Conservation (phyloP, 37 sponge, comb jelly and placozoan species). For the Spongia lamella region DNA sequence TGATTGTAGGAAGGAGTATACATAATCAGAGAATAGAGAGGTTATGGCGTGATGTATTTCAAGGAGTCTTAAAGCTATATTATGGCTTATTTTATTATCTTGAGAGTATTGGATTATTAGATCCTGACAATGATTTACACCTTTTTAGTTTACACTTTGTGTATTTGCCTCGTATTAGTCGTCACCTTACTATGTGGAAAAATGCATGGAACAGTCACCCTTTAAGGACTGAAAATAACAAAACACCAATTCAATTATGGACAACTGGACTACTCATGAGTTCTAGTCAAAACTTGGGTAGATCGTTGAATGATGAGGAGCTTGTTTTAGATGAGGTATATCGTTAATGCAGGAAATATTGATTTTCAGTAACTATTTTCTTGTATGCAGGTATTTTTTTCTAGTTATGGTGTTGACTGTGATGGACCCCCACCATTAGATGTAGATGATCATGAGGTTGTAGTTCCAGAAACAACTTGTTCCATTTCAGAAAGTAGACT, state of each 20-base stretch:
- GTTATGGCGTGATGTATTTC: slow-evolving; percentile 43
- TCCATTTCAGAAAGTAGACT: too few species aligned
- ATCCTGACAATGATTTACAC: slow-evolving; percentile 24
- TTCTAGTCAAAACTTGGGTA: too few species aligned
- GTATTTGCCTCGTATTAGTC: slow-evolving; percentile 15
- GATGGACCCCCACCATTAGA: slow-evolving; percentile 23
- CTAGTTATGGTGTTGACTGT: slow-evolving; percentile 50
- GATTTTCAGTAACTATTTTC: too few species aligned
- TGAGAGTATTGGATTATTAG: not conserved
- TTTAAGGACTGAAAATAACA: not conserved
- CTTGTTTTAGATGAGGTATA: too few species aligned
- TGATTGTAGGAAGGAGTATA: slow-evolving; percentile 51
- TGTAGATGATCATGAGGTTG: slow-evolving; percentile 14
- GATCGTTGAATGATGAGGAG: too few species aligned
- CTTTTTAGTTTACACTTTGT: slow-evolving; percentile 32
- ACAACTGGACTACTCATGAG: not conserved
- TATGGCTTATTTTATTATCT: slow-evolving; percentile 21
- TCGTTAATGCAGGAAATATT: too few species aligned
- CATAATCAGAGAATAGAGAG: too few species aligned
- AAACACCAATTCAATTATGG: too few species aligned
- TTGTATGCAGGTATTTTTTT: too few species aligned
- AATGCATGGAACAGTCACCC: slow-evolving; percentile 32
- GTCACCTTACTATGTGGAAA: slow-evolving; percentile 12
- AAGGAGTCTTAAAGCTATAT: slow-evolving; percentile 16
- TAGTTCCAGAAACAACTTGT: slow-evolving; percentile 25